Conservation (phyloP, 2,797 vertebrate genomes). For the Lepus townsendii region DNA sequence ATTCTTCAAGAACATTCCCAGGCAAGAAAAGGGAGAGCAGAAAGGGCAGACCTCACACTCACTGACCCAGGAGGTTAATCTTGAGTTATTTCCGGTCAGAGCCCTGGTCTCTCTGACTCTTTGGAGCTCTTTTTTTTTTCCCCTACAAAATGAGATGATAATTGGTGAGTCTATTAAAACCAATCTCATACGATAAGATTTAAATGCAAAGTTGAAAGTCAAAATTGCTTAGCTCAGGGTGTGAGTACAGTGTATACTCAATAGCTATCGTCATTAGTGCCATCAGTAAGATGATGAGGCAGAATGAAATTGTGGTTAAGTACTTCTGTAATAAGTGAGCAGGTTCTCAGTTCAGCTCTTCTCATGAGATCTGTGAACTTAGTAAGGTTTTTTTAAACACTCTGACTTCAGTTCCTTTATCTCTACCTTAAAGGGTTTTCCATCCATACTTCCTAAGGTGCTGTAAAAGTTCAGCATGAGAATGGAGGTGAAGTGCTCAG, state of each 20-base stretch:
- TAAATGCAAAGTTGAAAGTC: not conserved
- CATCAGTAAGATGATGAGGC: not conserved
- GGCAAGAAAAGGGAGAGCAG: not conserved
- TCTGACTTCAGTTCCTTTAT: not conserved
- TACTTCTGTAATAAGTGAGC: not conserved
- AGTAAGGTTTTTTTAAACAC: not conserved
- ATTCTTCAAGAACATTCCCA: not conserved
- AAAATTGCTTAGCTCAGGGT: not conserved
- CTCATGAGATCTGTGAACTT: not conserved
- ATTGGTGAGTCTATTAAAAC: not conserved
- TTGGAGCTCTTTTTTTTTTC: not conserved
- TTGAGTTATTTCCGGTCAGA: not conserved
- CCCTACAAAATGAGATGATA: constrained; percentile 11
- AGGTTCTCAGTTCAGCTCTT: not conserved
- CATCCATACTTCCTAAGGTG: not conserved
- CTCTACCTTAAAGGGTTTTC: not conserved
- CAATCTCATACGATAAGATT: not conserved
- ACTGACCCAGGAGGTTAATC: not conserved
- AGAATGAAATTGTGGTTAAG: not conserved
- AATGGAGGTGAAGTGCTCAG: not conserved
- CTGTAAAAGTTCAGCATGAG: not conserved
- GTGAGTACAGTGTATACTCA: not conserved
- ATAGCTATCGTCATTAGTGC: not conserved
- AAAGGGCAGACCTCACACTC: not conserved
- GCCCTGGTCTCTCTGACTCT: not conserved